A percentile compares a stretch with the other conserved stretches of the same genome.
phyloP scores from a whole-genome alignment of 2,113 vertebrate species.

The Catharus minimus region DNA sequence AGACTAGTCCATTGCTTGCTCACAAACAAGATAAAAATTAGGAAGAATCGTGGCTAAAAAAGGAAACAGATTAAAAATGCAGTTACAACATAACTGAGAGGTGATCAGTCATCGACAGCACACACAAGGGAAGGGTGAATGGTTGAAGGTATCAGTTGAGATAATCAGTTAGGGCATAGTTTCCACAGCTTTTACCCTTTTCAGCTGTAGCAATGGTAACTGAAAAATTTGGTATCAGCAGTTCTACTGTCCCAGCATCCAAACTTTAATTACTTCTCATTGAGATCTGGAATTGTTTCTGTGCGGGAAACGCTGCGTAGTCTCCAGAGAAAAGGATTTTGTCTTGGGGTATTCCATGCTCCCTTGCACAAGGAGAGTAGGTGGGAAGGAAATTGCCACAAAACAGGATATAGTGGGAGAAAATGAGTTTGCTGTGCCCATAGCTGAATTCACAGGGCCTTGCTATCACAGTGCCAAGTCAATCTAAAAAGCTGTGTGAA shows the following conservation, averaged over 20 bases:
- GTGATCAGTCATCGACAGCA: not conserved
- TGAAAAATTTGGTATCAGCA: not conserved
- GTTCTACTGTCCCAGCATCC: not conserved
- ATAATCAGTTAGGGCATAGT: not conserved
- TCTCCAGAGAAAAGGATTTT: not conserved
- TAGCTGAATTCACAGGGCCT: not conserved
- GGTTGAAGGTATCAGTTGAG: not conserved
- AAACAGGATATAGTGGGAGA: not conserved
- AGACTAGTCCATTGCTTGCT: not conserved
- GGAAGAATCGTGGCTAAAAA: not conserved
- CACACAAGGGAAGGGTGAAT: not conserved
- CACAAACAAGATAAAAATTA: not conserved
- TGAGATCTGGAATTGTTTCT: not conserved
- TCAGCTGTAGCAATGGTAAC: not conserved
- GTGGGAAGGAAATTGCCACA: not conserved
- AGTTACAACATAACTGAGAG: not conserved
- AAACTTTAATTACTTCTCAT: not conserved
- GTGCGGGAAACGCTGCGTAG: not conserved
- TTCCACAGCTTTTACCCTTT: not conserved
- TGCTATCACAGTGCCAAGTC: not conserved
- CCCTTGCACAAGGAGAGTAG: not conserved
- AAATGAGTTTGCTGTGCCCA: not conserved
- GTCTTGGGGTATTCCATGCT: not conserved
- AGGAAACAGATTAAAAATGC: not conserved
- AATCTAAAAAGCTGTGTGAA: not conserved